phyloP scores from a whole-genome alignment of 2,113 vertebrate species.

The Agapornis roseicollis region DNA sequence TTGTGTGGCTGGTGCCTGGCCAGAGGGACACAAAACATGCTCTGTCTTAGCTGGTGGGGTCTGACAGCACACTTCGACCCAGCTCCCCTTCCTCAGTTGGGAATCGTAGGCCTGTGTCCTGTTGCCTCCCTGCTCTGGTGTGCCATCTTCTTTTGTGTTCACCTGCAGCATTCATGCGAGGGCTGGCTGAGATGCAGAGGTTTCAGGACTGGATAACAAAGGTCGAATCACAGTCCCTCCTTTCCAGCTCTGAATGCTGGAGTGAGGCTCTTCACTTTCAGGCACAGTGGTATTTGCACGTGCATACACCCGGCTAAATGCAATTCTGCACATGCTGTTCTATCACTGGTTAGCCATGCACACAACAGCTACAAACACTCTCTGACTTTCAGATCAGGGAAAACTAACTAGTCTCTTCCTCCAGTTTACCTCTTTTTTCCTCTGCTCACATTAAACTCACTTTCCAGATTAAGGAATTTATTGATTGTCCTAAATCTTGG shows the following conservation, averaged over 20 bases:
- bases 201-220: neutral
- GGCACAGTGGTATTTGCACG: fast-evolving
- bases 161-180: fast-evolving
- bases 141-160: fast-evolving
- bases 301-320: fast-evolving
- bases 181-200: fast-evolving
- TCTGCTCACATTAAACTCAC: neutral
- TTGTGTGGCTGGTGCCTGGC: neutral
- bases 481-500: neutral
- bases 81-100: neutral
- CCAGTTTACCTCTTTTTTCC: neutral
- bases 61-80: neutral
- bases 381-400: neutral
- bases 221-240: neutral
- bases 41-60: neutral
- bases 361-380: neutral
- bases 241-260: neutral
- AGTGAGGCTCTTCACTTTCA: neutral
- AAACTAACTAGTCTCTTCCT: neutral
- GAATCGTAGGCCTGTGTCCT: fast-evolving
- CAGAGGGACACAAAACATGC: neutral
- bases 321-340: neutral
- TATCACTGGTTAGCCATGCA: neutral
- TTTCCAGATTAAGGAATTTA: neutral
- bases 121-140: neutral